Conservation (phyloP, 2,797 vertebrate species). For the Parotocinclus haroldoi region DNA sequence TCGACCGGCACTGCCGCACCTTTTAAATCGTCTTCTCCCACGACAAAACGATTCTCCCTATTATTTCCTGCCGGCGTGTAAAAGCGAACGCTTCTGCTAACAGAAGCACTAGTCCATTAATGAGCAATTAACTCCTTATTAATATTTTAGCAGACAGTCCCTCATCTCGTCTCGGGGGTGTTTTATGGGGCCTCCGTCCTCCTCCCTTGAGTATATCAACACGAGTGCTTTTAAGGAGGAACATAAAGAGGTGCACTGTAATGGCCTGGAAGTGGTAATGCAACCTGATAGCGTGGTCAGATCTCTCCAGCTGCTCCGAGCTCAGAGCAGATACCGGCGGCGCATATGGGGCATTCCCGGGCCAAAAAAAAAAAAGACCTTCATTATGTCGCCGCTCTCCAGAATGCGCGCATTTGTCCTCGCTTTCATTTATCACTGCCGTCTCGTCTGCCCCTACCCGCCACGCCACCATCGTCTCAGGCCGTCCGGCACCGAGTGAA, state of each 20-base stretch:
- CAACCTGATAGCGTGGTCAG: conserved; percentile 27
- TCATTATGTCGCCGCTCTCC: conserved; percentile 33
- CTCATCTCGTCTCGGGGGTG: conserved; percentile 65
- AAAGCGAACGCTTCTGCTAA: conserved; percentile 65
- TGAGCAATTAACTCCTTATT: conserved; percentile 78
- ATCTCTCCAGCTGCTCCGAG: conserved; percentile 22
- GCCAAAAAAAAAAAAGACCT: conserved; percentile 12
- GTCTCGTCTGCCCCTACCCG: not conserved
- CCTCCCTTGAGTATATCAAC: conserved; percentile 68
- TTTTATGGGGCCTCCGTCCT: conserved; percentile 68
- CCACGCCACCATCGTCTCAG: not conserved
- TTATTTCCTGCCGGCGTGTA: too few relatives aligned
- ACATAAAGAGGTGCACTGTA: conserved; percentile 77
- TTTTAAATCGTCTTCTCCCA: too few relatives aligned
- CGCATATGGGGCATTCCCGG: conserved; percentile 19
- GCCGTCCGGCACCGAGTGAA: conserved; percentile 6
- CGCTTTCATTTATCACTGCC: conserved; percentile 40
- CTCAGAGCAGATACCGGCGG: conserved; percentile 10
- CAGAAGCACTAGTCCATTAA: conserved; percentile 74
- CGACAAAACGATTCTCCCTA: too few relatives aligned
- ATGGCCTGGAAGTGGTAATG: conserved; percentile 67
- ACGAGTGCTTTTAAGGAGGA: conserved; percentile 75
- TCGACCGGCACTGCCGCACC: too few relatives aligned
- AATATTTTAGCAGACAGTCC: conserved; percentile 77
- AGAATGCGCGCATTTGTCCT: conserved; percentile 37